Conservation (phyloP, 2,113 vertebrate genomes). For the sheep (Ovis aries) region ARS-UI_Ramb_v3.0 NC_056054.1:2837001-2837500, state of each 20-base stretch:
- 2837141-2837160: accelerated
- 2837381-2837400: accelerated
- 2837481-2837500: background rate
- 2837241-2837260: background rate
- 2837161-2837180: accelerated
- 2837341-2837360: accelerated
- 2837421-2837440: accelerated
- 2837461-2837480: background rate
- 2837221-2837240: background rate
- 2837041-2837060: no score
- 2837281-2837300: background rate
- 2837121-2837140: accelerated
- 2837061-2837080: accelerated
- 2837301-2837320: background rate
- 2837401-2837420: accelerated
- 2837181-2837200: accelerated
- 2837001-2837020: background rate
- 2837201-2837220: accelerated
- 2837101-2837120: accelerated
- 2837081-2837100: accelerated
- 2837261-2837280: background rate
- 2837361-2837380: background rate
- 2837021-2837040: background rate
- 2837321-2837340: background rate
- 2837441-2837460: background rate